Base-by-base conservation (phyloP, 2,113 vertebrate genomes). In the Amphiprion ocellaris region DNA sequence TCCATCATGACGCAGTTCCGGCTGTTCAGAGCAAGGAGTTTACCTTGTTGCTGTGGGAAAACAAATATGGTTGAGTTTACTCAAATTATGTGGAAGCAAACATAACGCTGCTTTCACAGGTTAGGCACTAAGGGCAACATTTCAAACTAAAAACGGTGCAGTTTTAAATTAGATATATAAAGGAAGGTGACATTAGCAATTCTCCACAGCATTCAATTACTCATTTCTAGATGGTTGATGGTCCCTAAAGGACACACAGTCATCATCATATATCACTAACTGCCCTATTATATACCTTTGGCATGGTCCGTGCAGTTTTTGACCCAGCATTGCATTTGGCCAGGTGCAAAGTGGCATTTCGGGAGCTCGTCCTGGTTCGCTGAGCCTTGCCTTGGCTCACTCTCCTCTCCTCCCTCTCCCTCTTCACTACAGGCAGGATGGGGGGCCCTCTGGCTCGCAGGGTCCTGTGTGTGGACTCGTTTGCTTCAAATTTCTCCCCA, bases 1-100 rank as follows among this genome's bases (percentile, higher is more conserved):
- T 95, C 94, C 84, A 85, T 54, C 65, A 88, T 44, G 49, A 73
- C 74, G 2, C 90, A 90, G 65, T 49, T 90, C 58, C 77, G 87
- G 75, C 75, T 84, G 64, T 78, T 92, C 81, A 69, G 33, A 23
- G 89, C 67, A 21, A 77, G 74, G 50, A 71, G 61, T 65, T 84
- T 82, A 12, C 41, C 83, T 83, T 88, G 86, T 84, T 93, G 90
- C 87, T 93, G 71, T 11, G 54, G 49, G 86, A 14, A 68, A 44
- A 4, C n/a, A 9, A 24, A n/a, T 41, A 55, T 10, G 1, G 0
- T 21, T 24, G 3, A 11, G 46, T 47, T 61, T 15, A 62, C 6
- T 10, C 1, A 52, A 10, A 56, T 65, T 17, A 50, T 16, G 26
- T 9, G 50, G 11, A 33, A 23, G 10, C 2, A 46, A 63, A 54